These are phyloP conservation scores for Fregata magnificens DNA, from an alignment of 2,113 vertebrate genomes.

Conservation along the genomic window DNA sequence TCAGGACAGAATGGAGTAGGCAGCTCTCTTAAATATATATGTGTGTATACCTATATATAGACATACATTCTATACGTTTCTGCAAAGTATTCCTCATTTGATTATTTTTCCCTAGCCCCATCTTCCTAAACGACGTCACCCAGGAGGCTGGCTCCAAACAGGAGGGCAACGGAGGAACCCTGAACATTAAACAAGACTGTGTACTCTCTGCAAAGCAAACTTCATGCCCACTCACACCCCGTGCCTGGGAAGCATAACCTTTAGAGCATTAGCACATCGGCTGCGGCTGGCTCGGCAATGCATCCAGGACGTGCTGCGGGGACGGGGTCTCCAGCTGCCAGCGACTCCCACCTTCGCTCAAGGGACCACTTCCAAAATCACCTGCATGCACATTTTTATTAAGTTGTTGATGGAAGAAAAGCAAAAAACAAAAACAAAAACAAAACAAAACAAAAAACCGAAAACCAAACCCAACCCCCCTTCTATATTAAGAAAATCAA, in stretches of 20 bases:
- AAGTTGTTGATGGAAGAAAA: not conserved
- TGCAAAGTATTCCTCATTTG: not conserved
- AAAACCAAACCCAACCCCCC: accelerated
- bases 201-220: not conserved
- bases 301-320: not conserved
- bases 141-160: not conserved
- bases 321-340: not conserved
- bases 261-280: not conserved
- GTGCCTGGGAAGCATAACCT: not conserved
- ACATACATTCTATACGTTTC: accelerated
- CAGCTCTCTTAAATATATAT: accelerated
- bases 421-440: not conserved
- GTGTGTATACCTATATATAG: accelerated
- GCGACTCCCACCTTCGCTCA: not conserved
- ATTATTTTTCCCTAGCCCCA: not conserved
- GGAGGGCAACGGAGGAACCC: not conserved
- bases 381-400: not conserved
- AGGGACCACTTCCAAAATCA: not conserved
- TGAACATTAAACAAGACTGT: not conserved
- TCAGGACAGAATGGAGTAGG: not conserved
- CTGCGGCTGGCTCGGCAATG: not conserved
- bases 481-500: not conserved
- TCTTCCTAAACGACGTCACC: accelerated
- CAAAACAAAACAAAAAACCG: not conserved
- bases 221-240: not conserved